phyloP scores from a whole-genome alignment of 2,113 vertebrate species.

The Erythrolamprus reginae region DNA sequence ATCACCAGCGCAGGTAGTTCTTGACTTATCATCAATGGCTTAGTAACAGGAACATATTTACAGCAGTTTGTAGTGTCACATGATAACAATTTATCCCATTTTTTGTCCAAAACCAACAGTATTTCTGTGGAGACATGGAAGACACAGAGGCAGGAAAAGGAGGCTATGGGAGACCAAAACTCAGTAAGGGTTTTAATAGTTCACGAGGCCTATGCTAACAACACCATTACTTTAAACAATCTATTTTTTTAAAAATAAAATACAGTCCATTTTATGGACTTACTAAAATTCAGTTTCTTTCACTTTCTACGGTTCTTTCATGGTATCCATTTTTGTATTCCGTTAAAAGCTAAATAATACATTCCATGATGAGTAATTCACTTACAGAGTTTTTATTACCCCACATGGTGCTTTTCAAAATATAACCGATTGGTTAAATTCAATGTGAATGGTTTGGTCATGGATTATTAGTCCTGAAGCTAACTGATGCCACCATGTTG shows the following conservation, averaged over 20 bases:
- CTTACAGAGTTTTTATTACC: not conserved
- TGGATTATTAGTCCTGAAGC: not conserved
- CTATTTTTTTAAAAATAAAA: not conserved
- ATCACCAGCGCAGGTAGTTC: not conserved
- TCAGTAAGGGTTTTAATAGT: not conserved
- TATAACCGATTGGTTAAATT: not conserved
- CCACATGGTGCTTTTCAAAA: not conserved
- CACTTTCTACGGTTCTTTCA: not conserved
- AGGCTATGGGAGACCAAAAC: not conserved
- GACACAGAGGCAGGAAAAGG: not conserved
- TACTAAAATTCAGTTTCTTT: not conserved
- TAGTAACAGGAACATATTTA: not conserved
- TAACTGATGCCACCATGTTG: not conserved
- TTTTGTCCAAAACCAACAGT: not conserved
- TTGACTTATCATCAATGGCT: not conserved
- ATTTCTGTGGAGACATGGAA: not conserved
- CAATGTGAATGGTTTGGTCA: not conserved
- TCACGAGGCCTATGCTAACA: not conserved
- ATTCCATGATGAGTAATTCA: not conserved
- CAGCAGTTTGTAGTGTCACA: not conserved
- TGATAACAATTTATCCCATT: not conserved
- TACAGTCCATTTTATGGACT: not conserved
- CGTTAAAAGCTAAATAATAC: not conserved
- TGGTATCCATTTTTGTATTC: not conserved
- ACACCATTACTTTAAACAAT: not conserved